A percentile compares a stretch with the other conserved stretches of the same genome.
Evolutionary conservation across 64 coral and sea anemone genomes (phyloP).

Genomic region (Montipora sp.): DNA sequence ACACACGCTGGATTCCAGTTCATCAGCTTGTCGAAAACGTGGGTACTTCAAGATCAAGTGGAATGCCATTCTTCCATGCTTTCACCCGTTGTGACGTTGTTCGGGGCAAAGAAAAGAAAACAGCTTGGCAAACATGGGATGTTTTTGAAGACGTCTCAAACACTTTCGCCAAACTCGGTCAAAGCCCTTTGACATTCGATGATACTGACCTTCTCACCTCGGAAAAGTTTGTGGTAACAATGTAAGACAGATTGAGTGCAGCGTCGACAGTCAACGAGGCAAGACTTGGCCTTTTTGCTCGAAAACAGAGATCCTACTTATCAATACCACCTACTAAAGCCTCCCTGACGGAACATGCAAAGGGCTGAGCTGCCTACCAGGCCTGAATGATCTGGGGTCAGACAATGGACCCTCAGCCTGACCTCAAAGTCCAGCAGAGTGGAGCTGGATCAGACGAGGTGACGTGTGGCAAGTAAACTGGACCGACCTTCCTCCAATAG

Average conservation of each 20-base stretch:
- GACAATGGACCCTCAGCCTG: conserved; percentile 39
- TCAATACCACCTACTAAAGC: conserved; percentile 56
- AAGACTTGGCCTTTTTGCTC: conserved; percentile 49
- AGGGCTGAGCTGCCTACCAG: conserved; percentile 43
- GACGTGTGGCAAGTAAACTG: conserved; percentile 38
- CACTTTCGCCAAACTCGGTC: too few relatives aligned
- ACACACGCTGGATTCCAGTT: too few relatives aligned
- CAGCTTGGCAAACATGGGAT: too few relatives aligned
- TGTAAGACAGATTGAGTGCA: conserved; percentile 17
- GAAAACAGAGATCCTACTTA: conserved; percentile 42
- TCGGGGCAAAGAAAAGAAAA: too few relatives aligned
- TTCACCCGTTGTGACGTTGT: too few relatives aligned
- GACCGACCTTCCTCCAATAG: conserved; percentile 58
- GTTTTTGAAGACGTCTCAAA: too few relatives aligned
- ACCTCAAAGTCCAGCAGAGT: conserved; percentile 46
- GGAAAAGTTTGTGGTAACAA: too few relatives aligned
- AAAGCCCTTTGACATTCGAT: too few relatives aligned
- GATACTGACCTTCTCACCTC: too few relatives aligned
- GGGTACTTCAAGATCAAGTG: too few relatives aligned
- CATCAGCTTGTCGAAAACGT: too few relatives aligned
- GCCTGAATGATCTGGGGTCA: conserved; percentile 59
- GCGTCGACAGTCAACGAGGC: conserved; percentile 36
- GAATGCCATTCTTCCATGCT: too few relatives aligned
- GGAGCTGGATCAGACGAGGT: conserved; percentile 25
- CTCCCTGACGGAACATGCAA: conserved; percentile 43